Evolutionary conservation across 2,113 vertebrate species (phyloP), one percentile per base, ranked within the genome.

Genomic region (Fulica atra): DNA sequence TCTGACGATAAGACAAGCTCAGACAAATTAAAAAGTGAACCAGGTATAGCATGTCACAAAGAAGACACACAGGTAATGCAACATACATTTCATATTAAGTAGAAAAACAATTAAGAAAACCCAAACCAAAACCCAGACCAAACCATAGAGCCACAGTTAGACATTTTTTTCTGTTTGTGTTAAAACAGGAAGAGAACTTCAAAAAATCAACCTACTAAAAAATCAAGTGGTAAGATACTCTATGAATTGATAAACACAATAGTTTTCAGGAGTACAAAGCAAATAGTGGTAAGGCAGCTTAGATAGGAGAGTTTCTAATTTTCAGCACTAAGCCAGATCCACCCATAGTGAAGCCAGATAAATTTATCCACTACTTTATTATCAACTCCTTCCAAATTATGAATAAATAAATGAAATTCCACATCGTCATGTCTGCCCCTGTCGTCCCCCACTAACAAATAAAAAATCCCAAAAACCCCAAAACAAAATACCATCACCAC

Each of bases 11-110:
- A 96, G 89, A 96, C 80, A 96, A 94, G 82, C 68, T 94, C 70
- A 96, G 73, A 92, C 63, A 97, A 96, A 97, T 96, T 96, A 95
- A 96, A 95, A 96, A 95, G 46, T 89, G 89, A 95, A 66, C 46
- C 57, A 79, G 68, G 86, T 95, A 87, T 82, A 92, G 64, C 60
- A 38, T 93, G 73, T 92, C 77, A 87, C 54, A 59, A 61, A 31
- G n/a, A 69, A 96, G 87, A 88, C 73, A 77, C 84, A 87, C 61
- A 94, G 54, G 77, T 92, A 81, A 20, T 33, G 5, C 63, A 95
- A 91, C n/a, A 54, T 46, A 82, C 14, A 25, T 95, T 91, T 92
- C 91, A 87, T 93, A 78, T 82, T 87, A 87, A 82, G 21, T 10
- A 61, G 40, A 91, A 82, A 10, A 74, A 33, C 16, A 54, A 15